A percentile compares a stretch with the other conserved stretches of the same genome.
Evolutionary conservation across 2,797 vertebrate species (phyloP).

Genomic region (Cynodonichthys magdalenae): DNA sequence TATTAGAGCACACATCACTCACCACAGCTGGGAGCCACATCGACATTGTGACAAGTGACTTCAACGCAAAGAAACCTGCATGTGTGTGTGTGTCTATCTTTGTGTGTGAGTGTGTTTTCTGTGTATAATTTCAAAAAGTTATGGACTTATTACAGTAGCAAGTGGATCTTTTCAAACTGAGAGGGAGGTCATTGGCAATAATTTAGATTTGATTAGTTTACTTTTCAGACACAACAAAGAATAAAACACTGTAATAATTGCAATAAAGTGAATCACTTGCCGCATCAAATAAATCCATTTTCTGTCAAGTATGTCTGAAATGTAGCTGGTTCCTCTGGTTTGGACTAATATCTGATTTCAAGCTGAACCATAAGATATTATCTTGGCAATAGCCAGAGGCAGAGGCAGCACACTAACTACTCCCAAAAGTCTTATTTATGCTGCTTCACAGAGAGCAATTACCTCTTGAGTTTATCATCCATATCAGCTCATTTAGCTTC

Average conservation of each 20-base stretch:
- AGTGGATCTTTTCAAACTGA: constrained; percentile 32
- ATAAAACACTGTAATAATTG: constrained; percentile 11
- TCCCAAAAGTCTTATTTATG: constrained; percentile 66
- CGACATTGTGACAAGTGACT: constrained; percentile 55
- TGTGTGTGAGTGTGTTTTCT: neutral
- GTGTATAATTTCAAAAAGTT: constrained; percentile 18
- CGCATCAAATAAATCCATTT: constrained; percentile 2
- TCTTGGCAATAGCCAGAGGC: constrained; percentile 56
- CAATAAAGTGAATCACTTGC: neutral
- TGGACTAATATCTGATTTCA: constrained; percentile 34
- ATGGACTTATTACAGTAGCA: constrained; percentile 23
- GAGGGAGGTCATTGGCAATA: constrained; percentile 34
- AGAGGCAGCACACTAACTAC: constrained; percentile 50
- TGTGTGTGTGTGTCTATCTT: constrained; percentile 15
- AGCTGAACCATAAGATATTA: constrained; percentile 51
- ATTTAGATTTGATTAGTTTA: constrained; percentile 36
- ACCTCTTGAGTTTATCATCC: constrained; percentile 59
- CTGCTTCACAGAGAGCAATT: constrained; percentile 62
- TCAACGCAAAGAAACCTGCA: constrained; percentile 25
- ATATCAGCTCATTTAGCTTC: constrained; percentile 57
- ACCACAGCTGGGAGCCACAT: constrained; percentile 54
- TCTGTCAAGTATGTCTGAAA: constrained; percentile 13
- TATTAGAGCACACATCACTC: constrained; percentile 72
- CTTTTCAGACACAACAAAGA: constrained; percentile 26
- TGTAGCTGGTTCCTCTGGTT: constrained; percentile 22